Evolutionary conservation across 2,888 invertebrate genomes (phyloP), one percentile per base, ranked within the genome.

Genomic region (Darwinula stevensoni): DNA sequence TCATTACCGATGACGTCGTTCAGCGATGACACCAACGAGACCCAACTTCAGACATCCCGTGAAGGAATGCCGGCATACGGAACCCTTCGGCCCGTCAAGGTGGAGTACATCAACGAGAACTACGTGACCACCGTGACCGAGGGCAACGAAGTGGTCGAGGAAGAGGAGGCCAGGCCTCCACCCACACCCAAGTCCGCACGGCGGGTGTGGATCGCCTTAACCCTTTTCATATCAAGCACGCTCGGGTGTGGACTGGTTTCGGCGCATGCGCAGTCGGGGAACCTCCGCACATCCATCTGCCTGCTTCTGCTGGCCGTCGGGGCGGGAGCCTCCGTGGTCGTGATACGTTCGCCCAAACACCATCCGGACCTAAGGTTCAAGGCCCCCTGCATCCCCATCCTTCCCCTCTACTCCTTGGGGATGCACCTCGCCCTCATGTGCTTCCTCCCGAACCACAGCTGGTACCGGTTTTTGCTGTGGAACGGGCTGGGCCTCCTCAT

Each of bases 381-480:
- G 22, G 22, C n/a, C 9, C 22, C 22, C n/a, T 22, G 22, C 22
- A 22, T 22, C 22, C 22, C 22, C n/a, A 9, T 22, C 22, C n/a
- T 22, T 6, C 22, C 22, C 6, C 9, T n/a, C 9, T 9, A 6
- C 22, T 22, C 22, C n/a, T 6, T 22, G 22, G 22, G 6, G 22
- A 6, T 22, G 22, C 22, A 22, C n/a, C n/a, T 6, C 22, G 6
- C n/a, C 22, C 22, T 22, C 6, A n/a, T n/a, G n/a, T 6, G 6
- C 22, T 22, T 22, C 9, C 22, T 22, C n/a, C 22, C 22, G 6
- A 9, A 6, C n/a, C 22, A 22, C 22, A 9, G 22, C 22, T 22
- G 22, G 22, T 9, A 9, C 22, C 22, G 22, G 22, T 22, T 22
- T n/a, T n/a, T n/a, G n/a, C n/a, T n/a, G n/a, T n/a, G n/a, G n/a